Percentiles rank a stretch among this genome's conserved stretches.
Evolutionary conservation across 2,888 invertebrate species (phyloP).

Genomic region (Dioctria linearis): DNA sequence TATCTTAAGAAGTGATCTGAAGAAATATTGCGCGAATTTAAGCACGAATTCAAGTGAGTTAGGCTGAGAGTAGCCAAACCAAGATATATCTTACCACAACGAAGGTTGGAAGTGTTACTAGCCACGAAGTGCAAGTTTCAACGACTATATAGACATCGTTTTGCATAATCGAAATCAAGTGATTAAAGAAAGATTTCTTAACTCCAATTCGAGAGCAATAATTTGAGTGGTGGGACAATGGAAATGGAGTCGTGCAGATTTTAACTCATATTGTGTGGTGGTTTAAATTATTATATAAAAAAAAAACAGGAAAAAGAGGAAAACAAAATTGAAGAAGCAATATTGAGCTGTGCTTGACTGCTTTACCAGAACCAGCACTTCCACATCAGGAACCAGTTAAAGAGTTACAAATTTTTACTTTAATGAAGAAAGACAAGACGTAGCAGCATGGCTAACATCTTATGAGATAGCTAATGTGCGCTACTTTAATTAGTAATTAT

Average conservation of each 20-base stretch:
- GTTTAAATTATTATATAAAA: neutral
- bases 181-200: conserved; percentile 43
- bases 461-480: too few species aligned
- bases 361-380: conserved; percentile 43
- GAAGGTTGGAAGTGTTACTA: conserved; percentile 20
- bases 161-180: conserved; percentile 48
- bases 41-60: neutral
- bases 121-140: conserved; percentile 23
- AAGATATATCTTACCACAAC: conserved; percentile 22
- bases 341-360: conserved; percentile 42
- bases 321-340: neutral
- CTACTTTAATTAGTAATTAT: too few species aligned
- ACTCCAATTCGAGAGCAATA: conserved; percentile 16
- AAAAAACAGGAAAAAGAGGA: neutral
- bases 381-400: neutral
- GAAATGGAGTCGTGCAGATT: conserved; percentile 6
- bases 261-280: neutral
- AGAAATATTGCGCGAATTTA: neutral
- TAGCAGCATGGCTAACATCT: neutral
- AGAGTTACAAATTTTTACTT: neutral
- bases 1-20: neutral
- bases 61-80: neutral
- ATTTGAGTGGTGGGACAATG: conserved; percentile 1
- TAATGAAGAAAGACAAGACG: conserved; percentile 2
- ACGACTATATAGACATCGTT: conserved; percentile 49